Evolutionary conservation across 2,797 vertebrate species (phyloP).

Genomic region (Onychomys arenicola): DNA sequence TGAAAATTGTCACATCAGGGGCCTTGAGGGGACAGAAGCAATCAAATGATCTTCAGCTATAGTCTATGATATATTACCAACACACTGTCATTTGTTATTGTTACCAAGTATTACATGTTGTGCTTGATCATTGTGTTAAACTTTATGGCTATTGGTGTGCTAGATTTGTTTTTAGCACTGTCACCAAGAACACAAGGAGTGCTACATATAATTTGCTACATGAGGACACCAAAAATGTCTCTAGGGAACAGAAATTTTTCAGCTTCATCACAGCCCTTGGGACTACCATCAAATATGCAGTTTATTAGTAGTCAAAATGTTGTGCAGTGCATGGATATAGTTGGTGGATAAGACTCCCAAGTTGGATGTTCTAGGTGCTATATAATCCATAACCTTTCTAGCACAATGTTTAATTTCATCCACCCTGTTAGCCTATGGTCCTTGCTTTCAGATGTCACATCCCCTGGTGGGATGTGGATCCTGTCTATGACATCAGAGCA

Average conservation of each 20-base stretch:
- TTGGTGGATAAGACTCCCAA: neutral
- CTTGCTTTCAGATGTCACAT: neutral
- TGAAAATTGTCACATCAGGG: neutral
- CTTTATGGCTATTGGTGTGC: neutral
- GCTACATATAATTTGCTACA: neutral
- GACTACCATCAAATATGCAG: neutral
- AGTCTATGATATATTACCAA: neutral
- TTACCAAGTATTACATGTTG: neutral
- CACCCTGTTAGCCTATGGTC: too few species aligned
- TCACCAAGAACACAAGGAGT: neutral
- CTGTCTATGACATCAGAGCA: neutral
- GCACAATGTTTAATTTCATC: neutral
- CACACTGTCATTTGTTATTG: neutral
- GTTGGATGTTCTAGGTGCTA: slow-evolving; percentile 35
- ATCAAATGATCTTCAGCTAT: neutral
- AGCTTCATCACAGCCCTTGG: neutral
- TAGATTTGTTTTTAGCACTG: neutral
- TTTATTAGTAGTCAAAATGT: neutral
- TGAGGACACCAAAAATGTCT: neutral
- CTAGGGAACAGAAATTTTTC: neutral
- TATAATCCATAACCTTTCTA: neutral
- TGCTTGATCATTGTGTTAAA: neutral
- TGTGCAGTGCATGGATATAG: neutral
- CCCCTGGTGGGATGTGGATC: neutral
- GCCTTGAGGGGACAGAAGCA: neutral